These are phyloP conservation scores for Leptocoma aspasia DNA, from an alignment of 2,113 vertebrate genomes.

Conservation along the genomic window DNA sequence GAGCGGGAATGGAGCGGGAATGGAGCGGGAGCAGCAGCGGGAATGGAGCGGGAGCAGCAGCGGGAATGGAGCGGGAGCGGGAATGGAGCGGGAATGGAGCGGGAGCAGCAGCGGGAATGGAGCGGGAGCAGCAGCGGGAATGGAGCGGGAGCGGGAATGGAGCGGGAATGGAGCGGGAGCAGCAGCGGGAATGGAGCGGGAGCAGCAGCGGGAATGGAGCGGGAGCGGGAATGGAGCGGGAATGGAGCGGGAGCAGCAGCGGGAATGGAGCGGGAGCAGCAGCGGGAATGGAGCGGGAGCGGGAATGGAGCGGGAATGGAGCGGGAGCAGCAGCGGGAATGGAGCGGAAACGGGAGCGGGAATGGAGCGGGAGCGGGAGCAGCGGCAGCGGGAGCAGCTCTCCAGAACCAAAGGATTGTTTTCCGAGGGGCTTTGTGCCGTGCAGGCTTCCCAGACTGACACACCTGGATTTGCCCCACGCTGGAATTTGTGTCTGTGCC, in stretches of 20 bases:
- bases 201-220: neutral
- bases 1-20: too few relatives aligned
- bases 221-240: too few relatives aligned
- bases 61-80: rapidly evolving
- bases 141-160: rapidly evolving
- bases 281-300: rapidly evolving
- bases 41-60: rapidly evolving
- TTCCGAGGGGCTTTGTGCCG: neutral
- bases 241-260: neutral
- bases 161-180: neutral
- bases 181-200: too few relatives aligned
- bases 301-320: rapidly evolving
- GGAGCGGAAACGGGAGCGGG: too few relatives aligned
- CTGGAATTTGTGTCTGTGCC: neutral
- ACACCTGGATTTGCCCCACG: neutral
- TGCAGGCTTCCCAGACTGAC: neutral
- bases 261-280: too few relatives aligned
- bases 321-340: neutral
- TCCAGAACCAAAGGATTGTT: neutral
- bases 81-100: too few relatives aligned
- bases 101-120: neutral
- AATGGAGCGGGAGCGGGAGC: neutral
- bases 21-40: neutral
- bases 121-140: too few relatives aligned
- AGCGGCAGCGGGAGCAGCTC: too few relatives aligned